phyloP scores from a whole-genome alignment of 1,140 invertebrate species.

The Tribolium madens region DNA sequence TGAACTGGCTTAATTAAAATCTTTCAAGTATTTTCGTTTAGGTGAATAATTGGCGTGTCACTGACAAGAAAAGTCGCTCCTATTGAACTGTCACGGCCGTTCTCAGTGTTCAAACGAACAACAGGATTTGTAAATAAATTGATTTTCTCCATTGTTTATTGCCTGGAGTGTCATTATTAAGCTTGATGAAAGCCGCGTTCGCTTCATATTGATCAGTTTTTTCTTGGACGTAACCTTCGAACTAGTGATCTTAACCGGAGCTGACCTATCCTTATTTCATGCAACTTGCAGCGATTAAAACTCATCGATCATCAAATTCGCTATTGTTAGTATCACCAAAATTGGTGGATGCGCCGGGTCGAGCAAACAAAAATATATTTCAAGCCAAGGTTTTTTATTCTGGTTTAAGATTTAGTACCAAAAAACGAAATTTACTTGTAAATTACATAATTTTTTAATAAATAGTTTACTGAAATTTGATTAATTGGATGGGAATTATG shows the following conservation, averaged over 20 bases:
- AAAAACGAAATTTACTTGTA: too few relatives aligned
- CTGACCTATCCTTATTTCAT: slow-evolving; percentile 23
- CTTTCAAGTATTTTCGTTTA: not conserved
- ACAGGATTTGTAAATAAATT: slow-evolving; percentile 22
- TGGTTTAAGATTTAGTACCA: too few relatives aligned
- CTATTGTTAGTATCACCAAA: not conserved
- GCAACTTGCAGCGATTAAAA: slow-evolving; percentile 12
- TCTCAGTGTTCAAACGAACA: not conserved
- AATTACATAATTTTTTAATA: too few relatives aligned
- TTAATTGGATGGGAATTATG: too few relatives aligned
- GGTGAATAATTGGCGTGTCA: not conserved
- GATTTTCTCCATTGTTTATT: slow-evolving; percentile 26
- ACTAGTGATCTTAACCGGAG: slow-evolving; percentile 23
- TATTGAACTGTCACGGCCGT: not conserved
- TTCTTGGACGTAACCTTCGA: slow-evolving; percentile 14
- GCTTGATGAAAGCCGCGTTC: not conserved
- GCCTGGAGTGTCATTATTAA: slow-evolving; percentile 4
- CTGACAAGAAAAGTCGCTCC: not conserved
- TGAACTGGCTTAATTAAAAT: not conserved
- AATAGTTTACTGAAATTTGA: too few relatives aligned
- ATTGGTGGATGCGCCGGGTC: not conserved
- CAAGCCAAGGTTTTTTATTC: too few relatives aligned
- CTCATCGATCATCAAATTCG: slow-evolving; percentile 1
- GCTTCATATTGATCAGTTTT: slow-evolving; percentile 18
- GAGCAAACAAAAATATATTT: too few relatives aligned